These are phyloP conservation scores for Ichneumon xanthorius DNA, from an alignment of 2,888 invertebrate species.

Conservation along the genomic window DNA sequence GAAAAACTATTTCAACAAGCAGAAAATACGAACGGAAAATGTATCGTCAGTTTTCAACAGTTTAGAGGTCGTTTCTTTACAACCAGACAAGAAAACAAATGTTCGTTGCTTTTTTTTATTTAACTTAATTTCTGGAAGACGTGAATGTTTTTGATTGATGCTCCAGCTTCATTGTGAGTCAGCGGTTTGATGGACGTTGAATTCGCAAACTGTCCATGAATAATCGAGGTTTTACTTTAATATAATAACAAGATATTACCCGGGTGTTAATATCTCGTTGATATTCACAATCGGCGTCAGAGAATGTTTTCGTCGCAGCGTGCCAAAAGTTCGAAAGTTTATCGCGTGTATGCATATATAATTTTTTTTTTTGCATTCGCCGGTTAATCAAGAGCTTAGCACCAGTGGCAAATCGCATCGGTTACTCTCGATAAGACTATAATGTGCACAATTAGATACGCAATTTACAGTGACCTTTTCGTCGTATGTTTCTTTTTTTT, in stretches of 20 bases:
- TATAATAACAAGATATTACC: not conserved
- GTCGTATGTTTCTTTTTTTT: slow-evolving; percentile 8
- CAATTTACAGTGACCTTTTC: slow-evolving; percentile 29
- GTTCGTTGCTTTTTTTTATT: no score
- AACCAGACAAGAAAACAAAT: no score
- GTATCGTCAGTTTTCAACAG: no score
- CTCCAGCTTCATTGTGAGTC: no score
- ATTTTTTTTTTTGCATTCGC: slow-evolving; percentile 20
- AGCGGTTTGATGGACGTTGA: no score
- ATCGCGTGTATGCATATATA: not conserved
- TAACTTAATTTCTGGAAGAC: no score
- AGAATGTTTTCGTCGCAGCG: slow-evolving; percentile 31
- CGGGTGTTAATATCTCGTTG: not conserved
- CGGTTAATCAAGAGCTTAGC: slow-evolving; percentile 16
- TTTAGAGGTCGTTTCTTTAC: no score
- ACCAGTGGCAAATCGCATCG: slow-evolving; percentile 25
- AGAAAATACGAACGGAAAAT: no score
- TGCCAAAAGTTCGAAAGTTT: slow-evolving; percentile 54
- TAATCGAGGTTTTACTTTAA: not conserved
- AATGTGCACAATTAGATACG: slow-evolving; percentile 27
- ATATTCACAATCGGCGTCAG: not conserved
- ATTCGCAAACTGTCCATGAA: no score
- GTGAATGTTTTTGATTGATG: no score
- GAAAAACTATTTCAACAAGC: no score
- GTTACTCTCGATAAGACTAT: slow-evolving; percentile 39